Conservation (phyloP, 2,113 vertebrate species). For the Stictonetta naevosa region DNA sequence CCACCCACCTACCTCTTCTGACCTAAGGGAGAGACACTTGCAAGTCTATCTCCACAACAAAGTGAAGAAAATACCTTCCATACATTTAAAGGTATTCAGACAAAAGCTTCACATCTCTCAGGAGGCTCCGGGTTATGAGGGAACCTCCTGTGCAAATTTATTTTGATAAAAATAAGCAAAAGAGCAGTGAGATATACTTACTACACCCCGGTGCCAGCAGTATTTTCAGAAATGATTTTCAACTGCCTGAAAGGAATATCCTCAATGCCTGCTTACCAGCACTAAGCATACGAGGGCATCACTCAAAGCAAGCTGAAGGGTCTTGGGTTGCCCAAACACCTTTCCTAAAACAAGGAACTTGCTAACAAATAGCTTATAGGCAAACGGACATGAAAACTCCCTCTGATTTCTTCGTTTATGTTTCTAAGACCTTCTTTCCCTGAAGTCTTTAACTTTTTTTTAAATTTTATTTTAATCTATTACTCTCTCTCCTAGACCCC, state of each 20-base stretch:
- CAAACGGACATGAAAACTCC: not conserved
- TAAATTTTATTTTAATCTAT: not conserved
- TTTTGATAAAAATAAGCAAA: not conserved
- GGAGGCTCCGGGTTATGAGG: not conserved
- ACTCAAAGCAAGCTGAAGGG: not conserved
- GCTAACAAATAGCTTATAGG: not conserved
- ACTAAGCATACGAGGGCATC: not conserved
- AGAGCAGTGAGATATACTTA: not conserved
- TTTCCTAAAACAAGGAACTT: not conserved
- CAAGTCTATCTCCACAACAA: not conserved
- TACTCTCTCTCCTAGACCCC: not conserved
- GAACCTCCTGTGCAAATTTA: not conserved
- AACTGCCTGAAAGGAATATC: not conserved
- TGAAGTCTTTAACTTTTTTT: not conserved
- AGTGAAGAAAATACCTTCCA: not conserved
- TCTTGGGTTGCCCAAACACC: not conserved
- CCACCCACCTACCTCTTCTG: not conserved
- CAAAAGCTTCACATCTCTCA: not conserved
- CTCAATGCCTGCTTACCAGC: not conserved
- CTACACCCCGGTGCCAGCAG: not conserved
- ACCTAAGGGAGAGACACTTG: not conserved
- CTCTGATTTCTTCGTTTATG: not conserved
- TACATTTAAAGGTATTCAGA: not conserved
- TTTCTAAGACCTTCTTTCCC: not conserved
- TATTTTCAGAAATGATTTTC: not conserved